phyloP scores from a whole-genome alignment of 2,888 invertebrate genomes.

The Caenorhabditis imperialis region DNA sequence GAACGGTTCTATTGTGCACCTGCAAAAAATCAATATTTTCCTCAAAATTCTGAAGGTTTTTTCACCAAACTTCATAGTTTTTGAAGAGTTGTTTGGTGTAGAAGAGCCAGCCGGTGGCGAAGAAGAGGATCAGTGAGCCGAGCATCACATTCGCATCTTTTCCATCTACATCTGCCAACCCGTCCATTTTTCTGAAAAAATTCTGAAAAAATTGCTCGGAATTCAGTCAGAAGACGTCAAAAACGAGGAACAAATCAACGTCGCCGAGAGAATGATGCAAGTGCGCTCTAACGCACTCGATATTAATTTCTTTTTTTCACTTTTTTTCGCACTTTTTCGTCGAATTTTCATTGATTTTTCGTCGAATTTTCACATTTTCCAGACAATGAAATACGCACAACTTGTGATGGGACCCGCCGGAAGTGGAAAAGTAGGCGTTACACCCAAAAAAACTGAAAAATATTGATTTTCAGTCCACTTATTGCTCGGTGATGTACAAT shows the following conservation, averaged over 20 bases:
- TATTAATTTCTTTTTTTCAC: too few relatives aligned
- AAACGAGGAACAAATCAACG: neutral
- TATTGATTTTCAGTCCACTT: conserved; percentile 69
- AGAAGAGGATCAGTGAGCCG: conserved; percentile 83
- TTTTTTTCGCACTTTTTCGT: too few relatives aligned
- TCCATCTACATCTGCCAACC: conserved; percentile 32
- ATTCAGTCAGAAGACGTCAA: conserved; percentile 3
- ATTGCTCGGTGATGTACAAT: conserved; percentile 83
- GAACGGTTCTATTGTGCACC: conserved; percentile 83
- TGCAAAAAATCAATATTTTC: conserved; percentile 73
- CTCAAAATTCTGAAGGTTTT: neutral
- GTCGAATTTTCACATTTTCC: neutral
- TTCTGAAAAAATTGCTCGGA: neutral
- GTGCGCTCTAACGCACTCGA: conserved; percentile 5
- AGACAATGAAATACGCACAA: conserved; percentile 85
- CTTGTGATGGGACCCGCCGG: conserved; percentile 97
- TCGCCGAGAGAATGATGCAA: neutral
- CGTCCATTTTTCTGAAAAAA: conserved; percentile 47
- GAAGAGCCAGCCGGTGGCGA: conserved; percentile 97
- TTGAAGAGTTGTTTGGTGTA: conserved; percentile 88
- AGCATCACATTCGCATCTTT: conserved; percentile 55
- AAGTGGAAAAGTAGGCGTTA: conserved; percentile 89
- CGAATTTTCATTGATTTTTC: too few relatives aligned
- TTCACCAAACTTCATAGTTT: conserved; percentile 62
- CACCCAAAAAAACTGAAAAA: conserved; percentile 2